Evolutionary conservation across 1,140 invertebrate genomes (phyloP).

Genomic region (Drosophila orena): DNA sequence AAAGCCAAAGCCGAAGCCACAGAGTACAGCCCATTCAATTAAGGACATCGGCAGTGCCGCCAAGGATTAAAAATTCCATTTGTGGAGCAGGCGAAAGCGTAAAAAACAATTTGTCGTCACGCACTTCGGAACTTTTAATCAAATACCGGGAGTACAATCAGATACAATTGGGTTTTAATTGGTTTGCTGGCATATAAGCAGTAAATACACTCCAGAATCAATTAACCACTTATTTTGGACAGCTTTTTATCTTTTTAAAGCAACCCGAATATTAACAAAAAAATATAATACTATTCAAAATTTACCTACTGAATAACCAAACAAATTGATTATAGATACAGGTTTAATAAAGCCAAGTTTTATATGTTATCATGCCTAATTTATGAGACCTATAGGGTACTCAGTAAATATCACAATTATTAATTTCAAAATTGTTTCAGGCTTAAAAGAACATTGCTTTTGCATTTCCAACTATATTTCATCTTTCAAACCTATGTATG

Average conservation of each 20-base stretch:
- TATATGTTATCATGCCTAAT: too few species aligned
- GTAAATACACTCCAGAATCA: neutral
- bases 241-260: too few species aligned
- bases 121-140: conserved; percentile 11
- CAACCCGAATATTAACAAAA: too few species aligned
- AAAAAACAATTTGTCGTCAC: conserved; percentile 29
- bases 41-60: conserved; percentile 12
- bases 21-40: conserved; percentile 53
- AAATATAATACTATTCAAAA: too few species aligned
- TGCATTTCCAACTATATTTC: neutral
- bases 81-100: conserved; percentile 20
- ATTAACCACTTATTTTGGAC: too few species aligned
- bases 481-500: neutral
- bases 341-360: too few species aligned
- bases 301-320: too few species aligned
- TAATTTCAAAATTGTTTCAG: too few species aligned
- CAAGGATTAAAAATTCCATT: conserved; percentile 69
- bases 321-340: too few species aligned
- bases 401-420: too few species aligned
- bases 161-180: conserved; percentile 35
- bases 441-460: neutral
- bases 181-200: neutral
- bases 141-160: conserved; percentile 41
- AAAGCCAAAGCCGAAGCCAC: conserved; percentile 19
- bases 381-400: too few species aligned